Evolutionary conservation across 2,888 invertebrate genomes (phyloP).

Genomic region (Rhynchonema sp.): DNA sequence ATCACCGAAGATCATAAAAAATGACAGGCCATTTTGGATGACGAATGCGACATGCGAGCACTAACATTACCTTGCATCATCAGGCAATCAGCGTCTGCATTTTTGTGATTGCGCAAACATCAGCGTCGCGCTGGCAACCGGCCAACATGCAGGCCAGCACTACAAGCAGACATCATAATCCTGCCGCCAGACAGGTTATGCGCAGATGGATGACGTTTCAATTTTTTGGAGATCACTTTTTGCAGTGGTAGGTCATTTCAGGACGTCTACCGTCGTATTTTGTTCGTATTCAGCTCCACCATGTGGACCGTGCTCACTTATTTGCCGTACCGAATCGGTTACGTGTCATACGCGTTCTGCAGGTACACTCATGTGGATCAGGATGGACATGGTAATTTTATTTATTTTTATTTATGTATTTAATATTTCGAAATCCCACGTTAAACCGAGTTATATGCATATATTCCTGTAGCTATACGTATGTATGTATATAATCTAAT

Average conservation of each 20-base stretch:
- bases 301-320: constrained; percentile 5
- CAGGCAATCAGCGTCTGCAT: background rate
- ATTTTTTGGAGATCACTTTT: background rate
- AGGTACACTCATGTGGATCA: background rate
- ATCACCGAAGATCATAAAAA: no score
- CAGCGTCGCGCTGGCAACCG: background rate
- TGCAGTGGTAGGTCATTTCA: background rate
- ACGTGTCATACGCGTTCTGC: background rate
- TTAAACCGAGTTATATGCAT: no score
- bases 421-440: background rate
- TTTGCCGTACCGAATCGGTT: constrained; percentile 6
- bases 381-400: no score
- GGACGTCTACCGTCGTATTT: constrained; percentile 1
- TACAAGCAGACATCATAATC: background rate
- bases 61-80: no score
- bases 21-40: no score
- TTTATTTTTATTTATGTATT: background rate
- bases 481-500: no score
- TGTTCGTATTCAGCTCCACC: constrained; percentile 8
- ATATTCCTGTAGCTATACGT: no score
- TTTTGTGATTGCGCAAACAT: background rate
- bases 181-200: no score
- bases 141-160: background rate
- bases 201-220: no score
- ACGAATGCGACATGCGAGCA: no score